Evolutionary conservation across 2,113 vertebrate genomes (phyloP).

Genomic region (Pygoscelis adeliae): DNA sequence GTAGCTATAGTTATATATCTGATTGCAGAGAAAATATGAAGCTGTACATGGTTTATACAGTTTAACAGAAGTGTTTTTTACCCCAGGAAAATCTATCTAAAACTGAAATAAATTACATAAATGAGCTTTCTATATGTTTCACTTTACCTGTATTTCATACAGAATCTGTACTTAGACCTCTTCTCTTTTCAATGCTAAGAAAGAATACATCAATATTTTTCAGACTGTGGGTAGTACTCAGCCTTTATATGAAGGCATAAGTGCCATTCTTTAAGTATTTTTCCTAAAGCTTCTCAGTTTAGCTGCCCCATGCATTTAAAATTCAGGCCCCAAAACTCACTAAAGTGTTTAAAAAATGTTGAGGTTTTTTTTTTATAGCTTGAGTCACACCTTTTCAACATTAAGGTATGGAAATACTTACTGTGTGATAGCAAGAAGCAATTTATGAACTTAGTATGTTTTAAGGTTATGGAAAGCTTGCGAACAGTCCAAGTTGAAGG

Average conservation of each 20-base stretch:
- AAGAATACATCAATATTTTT: neutral
- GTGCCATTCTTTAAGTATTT: neutral
- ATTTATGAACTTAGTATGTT: neutral
- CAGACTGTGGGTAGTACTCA: neutral
- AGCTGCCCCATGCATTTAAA: neutral
- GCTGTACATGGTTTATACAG: neutral
- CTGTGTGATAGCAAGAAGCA: neutral
- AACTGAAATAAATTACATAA: neutral
- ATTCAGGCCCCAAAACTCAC: neutral
- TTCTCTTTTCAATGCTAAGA: neutral
- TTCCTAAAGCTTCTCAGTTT: neutral
- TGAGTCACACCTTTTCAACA: neutral
- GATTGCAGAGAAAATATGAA: neutral
- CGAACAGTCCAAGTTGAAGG: neutral
- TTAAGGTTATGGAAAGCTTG: neutral
- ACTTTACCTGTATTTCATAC: neutral
- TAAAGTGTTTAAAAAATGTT: neutral
- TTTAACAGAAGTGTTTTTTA: neutral
- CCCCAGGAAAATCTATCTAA: neutral
- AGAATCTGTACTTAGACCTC: neutral
- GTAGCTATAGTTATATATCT: neutral
- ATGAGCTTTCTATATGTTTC: neutral
- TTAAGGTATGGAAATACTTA: neutral
- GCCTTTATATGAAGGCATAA: neutral
- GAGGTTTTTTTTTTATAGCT: neutral